Conservation (phyloP, 2,797 vertebrate genomes). For the Adrianichthys oophorus region DNA sequence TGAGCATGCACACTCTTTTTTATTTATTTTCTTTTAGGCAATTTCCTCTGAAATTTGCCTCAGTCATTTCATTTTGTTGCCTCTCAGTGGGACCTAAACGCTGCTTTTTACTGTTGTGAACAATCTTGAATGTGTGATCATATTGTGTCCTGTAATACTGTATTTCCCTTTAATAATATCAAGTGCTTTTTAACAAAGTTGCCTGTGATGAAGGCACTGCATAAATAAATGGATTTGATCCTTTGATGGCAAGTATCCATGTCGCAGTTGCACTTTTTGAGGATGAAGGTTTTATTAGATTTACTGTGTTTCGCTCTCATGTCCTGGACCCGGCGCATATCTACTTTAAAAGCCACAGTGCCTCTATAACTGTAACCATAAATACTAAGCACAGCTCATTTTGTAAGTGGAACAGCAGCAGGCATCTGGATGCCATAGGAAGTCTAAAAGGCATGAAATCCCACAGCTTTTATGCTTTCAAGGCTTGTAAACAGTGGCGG, state of each 20-base stretch:
- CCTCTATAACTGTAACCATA: slow-evolving; percentile 14
- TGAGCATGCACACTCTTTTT: slow-evolving; percentile 1
- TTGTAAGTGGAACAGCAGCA: slow-evolving; percentile 22
- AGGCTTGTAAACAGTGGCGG: background rate
- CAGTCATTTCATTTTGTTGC: slow-evolving; percentile 39
- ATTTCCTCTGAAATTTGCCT: slow-evolving; percentile 33
- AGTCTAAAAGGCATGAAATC: background rate
- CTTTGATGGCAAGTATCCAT: slow-evolving; percentile 22
- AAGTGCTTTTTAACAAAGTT: slow-evolving; percentile 55
- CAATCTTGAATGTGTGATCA: slow-evolving; percentile 22
- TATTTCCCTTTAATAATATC: slow-evolving; percentile 43
- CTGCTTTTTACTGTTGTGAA: slow-evolving; percentile 7
- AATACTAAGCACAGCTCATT: slow-evolving; percentile 19
- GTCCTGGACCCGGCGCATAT: slow-evolving; percentile 8
- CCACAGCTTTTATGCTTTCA: background rate
- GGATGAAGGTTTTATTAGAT: slow-evolving; percentile 40
- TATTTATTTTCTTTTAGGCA: slow-evolving; percentile 4
- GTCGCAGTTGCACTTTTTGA: slow-evolving; percentile 38
- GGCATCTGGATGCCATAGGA: background rate
- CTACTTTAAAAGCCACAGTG: slow-evolving; percentile 33
- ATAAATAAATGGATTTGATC: slow-evolving; percentile 37
- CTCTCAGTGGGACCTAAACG: slow-evolving; percentile 20
- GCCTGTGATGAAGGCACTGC: slow-evolving; percentile 14
- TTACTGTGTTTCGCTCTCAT: slow-evolving; percentile 34
- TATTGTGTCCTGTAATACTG: slow-evolving; percentile 14